phyloP scores from a whole-genome alignment of 2,888 invertebrate species.

The Xanthorhoe designata region DNA sequence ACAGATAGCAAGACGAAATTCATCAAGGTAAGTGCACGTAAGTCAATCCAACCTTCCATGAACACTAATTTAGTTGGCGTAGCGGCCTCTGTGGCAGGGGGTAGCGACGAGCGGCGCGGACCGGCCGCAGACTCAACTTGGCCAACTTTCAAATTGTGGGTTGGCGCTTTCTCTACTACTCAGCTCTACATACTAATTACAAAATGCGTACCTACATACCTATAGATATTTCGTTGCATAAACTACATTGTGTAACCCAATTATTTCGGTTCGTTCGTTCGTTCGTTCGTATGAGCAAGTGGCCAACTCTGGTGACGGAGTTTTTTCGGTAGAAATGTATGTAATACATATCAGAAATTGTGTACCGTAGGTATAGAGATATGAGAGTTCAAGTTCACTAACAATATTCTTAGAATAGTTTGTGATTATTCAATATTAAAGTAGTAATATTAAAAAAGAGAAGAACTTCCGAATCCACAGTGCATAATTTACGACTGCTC shows the following conservation, averaged over 20 bases:
- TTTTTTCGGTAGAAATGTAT: no score
- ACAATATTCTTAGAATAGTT: no score
- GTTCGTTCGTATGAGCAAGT: no score
- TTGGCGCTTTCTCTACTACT: slow-evolving; percentile 69
- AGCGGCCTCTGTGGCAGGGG: slow-evolving; percentile 38
- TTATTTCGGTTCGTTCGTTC: no score
- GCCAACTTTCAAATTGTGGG: slow-evolving; percentile 81
- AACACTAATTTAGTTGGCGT: slow-evolving; percentile 22
- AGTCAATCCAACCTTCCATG: slow-evolving; percentile 15
- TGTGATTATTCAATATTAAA: no score
- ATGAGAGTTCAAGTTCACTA: no score
- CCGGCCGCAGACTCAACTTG: slow-evolving; percentile 69
- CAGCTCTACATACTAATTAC: slow-evolving; percentile 53
- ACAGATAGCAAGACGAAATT: neutral
- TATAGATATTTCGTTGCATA: neutral
- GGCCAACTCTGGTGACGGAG: no score
- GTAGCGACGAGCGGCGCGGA: slow-evolving; percentile 54
- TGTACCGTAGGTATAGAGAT: no score
- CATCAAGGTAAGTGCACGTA: slow-evolving; percentile 16
- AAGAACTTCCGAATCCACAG: no score
- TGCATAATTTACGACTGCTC: no score
- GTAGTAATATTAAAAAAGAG: no score
- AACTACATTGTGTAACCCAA: neutral
- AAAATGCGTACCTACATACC: slow-evolving; percentile 21
- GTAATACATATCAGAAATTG: no score